Evolutionary conservation across 1,140 invertebrate species (phyloP).

Genomic region (Drosophila biarmipes): DNA sequence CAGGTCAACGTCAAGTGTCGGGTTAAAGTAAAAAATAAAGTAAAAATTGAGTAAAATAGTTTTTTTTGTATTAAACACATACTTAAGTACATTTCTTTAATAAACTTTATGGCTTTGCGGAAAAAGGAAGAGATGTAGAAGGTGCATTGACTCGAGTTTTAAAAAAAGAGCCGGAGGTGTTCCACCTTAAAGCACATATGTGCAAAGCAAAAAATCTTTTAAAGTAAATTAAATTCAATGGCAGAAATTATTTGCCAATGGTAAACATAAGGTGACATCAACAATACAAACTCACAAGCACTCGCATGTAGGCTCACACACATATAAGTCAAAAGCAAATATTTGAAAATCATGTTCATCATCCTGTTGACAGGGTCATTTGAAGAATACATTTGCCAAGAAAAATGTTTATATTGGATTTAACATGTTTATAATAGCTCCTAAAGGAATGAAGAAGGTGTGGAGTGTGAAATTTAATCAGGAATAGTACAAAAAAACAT

Average conservation of each 20-base stretch:
- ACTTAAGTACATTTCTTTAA: too few species aligned
- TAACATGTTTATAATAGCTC: not conserved
- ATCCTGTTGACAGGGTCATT: constrained; percentile 66
- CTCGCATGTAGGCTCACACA: constrained; percentile 10
- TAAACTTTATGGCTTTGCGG: too few species aligned
- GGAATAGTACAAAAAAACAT: too few species aligned
- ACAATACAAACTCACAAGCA: constrained; percentile 24
- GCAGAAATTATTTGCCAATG: not conserved
- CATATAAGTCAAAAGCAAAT: constrained; percentile 40
- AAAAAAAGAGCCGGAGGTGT: too few species aligned
- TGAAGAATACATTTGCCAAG: constrained; percentile 77
- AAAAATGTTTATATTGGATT: constrained; percentile 56
- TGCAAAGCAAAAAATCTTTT: not conserved
- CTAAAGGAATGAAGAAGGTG: not conserved
- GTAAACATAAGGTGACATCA: constrained; percentile 36
- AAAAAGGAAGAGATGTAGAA: too few species aligned
- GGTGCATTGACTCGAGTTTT: too few species aligned
- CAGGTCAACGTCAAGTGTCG: too few species aligned
- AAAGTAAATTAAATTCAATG: not conserved
- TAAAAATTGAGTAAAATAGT: too few species aligned
- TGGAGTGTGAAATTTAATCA: too few species aligned
- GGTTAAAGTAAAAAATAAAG: too few species aligned
- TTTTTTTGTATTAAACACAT: too few species aligned
- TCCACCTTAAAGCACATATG: too few species aligned
- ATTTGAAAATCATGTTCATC: constrained; percentile 77